phyloP scores from a whole-genome alignment of 53 echinoderm and acorn worm species.

The Arbacia lixula region DNA sequence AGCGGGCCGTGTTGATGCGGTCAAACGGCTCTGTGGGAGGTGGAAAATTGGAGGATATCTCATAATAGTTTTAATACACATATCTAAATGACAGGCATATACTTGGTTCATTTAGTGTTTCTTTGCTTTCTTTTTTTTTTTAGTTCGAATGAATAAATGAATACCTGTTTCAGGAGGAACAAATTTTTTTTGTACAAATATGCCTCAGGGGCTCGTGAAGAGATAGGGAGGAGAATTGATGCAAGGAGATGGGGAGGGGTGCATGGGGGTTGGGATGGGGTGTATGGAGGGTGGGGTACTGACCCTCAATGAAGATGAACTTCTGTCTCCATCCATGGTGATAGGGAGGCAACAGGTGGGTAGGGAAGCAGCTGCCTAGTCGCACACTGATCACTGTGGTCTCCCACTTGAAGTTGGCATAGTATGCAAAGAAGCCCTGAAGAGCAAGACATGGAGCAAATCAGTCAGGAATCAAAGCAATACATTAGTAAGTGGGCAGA shows the following conservation, averaged over 20 bases:
- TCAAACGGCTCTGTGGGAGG: conserved; percentile 43
- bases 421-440: conserved; percentile 54
- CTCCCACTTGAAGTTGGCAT: conserved; percentile 40
- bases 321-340: conserved; percentile 51
- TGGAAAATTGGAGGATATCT: too few relatives aligned
- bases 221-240: too few relatives aligned
- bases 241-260: neutral
- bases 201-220: too few relatives aligned
- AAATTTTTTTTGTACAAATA: too few relatives aligned
- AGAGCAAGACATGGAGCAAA: neutral
- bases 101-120: too few relatives aligned
- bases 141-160: neutral
- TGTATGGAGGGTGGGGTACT: neutral
- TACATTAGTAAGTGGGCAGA: too few relatives aligned
- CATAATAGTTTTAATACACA: too few relatives aligned
- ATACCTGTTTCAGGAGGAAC: too few relatives aligned
- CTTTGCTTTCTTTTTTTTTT: neutral
- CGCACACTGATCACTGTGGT: conserved; percentile 41
- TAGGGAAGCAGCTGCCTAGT: conserved; percentile 40
- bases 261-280: neutral
- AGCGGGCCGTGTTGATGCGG: conserved; percentile 45
- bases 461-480: too few relatives aligned
- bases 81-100: too few relatives aligned
- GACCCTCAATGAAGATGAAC: conserved; percentile 53
- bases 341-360: conserved; percentile 4